phyloP scores from a whole-genome alignment of 2,888 invertebrate genomes.

The Hydroisotoma schaefferi region DNA sequence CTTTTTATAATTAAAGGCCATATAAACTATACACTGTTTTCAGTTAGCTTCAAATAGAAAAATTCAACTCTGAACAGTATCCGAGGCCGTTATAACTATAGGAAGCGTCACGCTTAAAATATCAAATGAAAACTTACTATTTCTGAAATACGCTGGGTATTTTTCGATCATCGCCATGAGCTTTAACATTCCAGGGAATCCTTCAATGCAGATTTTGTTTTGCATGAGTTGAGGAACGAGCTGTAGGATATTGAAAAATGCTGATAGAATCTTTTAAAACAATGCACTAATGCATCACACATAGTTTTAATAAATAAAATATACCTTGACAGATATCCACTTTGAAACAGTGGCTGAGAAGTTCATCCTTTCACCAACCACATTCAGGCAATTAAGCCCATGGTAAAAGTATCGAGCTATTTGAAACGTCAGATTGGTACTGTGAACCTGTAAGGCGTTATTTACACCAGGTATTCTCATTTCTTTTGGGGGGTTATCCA shows the following conservation, averaged over 20 bases:
- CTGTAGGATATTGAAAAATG: conserved; percentile 11
- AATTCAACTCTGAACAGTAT: not conserved
- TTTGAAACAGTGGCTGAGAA: conserved; percentile 23
- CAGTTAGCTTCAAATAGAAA: not conserved
- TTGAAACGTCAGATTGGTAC: conserved; percentile 21
- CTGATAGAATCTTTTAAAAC: not conserved
- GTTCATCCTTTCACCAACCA: conserved; percentile 10
- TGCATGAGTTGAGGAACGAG: conserved; percentile 22
- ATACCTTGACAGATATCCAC: conserved; percentile 28
- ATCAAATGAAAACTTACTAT: conserved; percentile 13
- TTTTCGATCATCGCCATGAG: conserved; percentile 20
- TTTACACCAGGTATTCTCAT: conserved; percentile 19
- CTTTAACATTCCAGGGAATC: conserved; percentile 27
- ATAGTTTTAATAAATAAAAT: not conserved
- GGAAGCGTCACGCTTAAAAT: not conserved
- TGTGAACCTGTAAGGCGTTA: conserved; percentile 1
- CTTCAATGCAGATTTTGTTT: conserved; percentile 18
- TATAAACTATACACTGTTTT: conserved; percentile 13
- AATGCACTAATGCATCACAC: not conserved
- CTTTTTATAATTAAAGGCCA: not conserved
- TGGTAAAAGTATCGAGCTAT: conserved; percentile 19
- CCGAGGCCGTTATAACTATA: conserved; percentile 37
- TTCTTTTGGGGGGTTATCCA: conserved; percentile 7
- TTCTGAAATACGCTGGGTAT: not conserved
- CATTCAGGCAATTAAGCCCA: conserved; percentile 26